Conservation (phyloP, 2,888 invertebrate species). For the Cenopis cana region DNA sequence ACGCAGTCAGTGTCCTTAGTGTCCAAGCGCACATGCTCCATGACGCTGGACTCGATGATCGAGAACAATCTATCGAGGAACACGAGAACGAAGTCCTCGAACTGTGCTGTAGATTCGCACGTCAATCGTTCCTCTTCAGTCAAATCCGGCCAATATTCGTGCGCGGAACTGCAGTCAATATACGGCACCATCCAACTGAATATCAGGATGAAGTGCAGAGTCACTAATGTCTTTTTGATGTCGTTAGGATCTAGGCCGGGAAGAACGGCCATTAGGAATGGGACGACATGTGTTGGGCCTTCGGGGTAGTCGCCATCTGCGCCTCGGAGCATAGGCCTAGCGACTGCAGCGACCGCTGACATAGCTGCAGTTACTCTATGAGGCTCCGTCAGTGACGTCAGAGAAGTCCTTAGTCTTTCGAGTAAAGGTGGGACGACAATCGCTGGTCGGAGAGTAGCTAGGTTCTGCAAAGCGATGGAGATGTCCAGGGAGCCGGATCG, state of each 20-base stretch:
- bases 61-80: slow-evolving; percentile 91
- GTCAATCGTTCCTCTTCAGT: slow-evolving; percentile 90
- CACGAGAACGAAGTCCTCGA: slow-evolving; percentile 95
- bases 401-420: slow-evolving; percentile 91
- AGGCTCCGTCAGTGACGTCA: slow-evolving; percentile 95
- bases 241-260: slow-evolving; percentile 97
- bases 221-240: slow-evolving; percentile 89
- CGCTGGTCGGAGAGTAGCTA: slow-evolving; percentile 92
- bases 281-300: slow-evolving; percentile 92
- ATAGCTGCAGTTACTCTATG: slow-evolving; percentile 91
- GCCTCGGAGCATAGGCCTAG: slow-evolving; percentile 86
- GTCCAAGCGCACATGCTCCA: slow-evolving; percentile 88
- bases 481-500: slow-evolving; percentile 87
- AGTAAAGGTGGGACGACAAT: slow-evolving; percentile 93
- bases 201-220: slow-evolving; percentile 91
- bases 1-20: slow-evolving; percentile 84
- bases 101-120: slow-evolving; percentile 93
- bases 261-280: slow-evolving; percentile 90
- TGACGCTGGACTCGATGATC: slow-evolving; percentile 89
- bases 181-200: slow-evolving; percentile 92
- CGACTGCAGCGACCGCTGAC: slow-evolving; percentile 88
- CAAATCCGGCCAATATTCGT: slow-evolving; percentile 87
- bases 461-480: slow-evolving; percentile 88
- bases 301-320: slow-evolving; percentile 86
- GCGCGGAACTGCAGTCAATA: slow-evolving; percentile 93